phyloP scores from a whole-genome alignment of 2,888 invertebrate genomes.

The Stegophylla sp. region DNA sequence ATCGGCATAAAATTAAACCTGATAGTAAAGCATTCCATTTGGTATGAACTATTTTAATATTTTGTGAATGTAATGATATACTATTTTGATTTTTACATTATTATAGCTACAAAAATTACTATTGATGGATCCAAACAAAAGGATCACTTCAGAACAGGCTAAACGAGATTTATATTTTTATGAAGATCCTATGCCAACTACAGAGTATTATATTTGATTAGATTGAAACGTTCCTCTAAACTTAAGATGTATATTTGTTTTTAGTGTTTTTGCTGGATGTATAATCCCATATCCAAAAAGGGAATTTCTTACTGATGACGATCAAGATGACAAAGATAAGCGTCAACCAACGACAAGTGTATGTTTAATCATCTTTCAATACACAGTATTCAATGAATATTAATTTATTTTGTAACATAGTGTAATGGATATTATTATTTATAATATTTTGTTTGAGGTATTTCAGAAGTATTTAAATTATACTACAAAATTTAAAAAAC shows the following conservation, averaged over 20 bases:
- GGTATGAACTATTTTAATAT: slow-evolving; percentile 64
- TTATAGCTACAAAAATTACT: slow-evolving; percentile 79
- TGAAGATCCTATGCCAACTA: slow-evolving; percentile 91
- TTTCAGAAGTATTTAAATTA: neutral
- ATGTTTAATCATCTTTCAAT: slow-evolving; percentile 8
- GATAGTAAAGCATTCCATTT: slow-evolving; percentile 90
- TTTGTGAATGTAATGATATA: neutral
- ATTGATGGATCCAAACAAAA: slow-evolving; percentile 96
- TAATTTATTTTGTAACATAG: neutral
- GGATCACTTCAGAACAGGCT: slow-evolving; percentile 96
- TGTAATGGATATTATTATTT: neutral
- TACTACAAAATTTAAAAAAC: no score
- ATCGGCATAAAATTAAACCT: slow-evolving; percentile 90
- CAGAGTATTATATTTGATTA: slow-evolving; percentile 68
- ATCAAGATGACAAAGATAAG: slow-evolving; percentile 83
- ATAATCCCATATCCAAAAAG: slow-evolving; percentile 97
- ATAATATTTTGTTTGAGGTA: neutral
- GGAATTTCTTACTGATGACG: slow-evolving; percentile 95
- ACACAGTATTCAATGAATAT: neutral
- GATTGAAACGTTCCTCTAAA: neutral
- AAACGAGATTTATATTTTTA: slow-evolving; percentile 97
- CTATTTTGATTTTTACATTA: slow-evolving; percentile 51
- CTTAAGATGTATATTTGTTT: slow-evolving; percentile 53
- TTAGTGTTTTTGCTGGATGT: slow-evolving; percentile 88
- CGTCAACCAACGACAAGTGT: slow-evolving; percentile 59